phyloP scores from a whole-genome alignment of 2,113 vertebrate species.

The Condylura cristata region DNA sequence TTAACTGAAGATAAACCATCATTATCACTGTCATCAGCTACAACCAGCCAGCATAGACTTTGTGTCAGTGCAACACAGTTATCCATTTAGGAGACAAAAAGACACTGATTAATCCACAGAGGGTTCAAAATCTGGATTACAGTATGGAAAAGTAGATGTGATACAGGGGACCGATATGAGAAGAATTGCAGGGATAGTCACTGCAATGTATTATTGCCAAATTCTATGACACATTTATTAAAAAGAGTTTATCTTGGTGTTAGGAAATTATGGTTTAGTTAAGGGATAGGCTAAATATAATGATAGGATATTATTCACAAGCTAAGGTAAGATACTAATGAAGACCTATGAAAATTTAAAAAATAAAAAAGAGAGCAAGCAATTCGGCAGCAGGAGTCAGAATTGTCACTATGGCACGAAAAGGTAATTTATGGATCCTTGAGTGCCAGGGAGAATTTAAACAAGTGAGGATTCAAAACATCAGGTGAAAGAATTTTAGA shows the following conservation, averaged over 20 bases:
- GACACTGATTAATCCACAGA: neutral
- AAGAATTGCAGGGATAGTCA: neutral
- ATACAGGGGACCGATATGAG: neutral
- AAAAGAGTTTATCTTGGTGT: neutral
- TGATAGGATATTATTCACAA: neutral
- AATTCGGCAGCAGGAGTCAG: neutral
- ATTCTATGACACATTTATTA: neutral
- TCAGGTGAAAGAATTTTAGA: neutral
- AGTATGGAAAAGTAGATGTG: neutral
- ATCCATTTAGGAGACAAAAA: neutral
- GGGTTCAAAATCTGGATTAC: neutral
- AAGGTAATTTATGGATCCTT: neutral
- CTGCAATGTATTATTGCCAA: neutral
- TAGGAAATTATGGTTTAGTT: neutral
- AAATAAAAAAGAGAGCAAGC: neutral
- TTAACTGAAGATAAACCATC: neutral
- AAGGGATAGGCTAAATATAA: neutral
- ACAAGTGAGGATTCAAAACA: neutral
- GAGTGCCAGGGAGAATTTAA: neutral
- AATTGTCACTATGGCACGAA: neutral
- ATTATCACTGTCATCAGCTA: neutral
- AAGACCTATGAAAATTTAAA: neutral
- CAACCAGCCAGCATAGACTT: neutral
- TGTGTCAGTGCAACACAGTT: neutral
- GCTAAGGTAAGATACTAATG: neutral